Evolutionary conservation across 2,888 invertebrate genomes (phyloP), one percentile per base, ranked within the genome.

Genomic region (Tillus elongatus): DNA sequence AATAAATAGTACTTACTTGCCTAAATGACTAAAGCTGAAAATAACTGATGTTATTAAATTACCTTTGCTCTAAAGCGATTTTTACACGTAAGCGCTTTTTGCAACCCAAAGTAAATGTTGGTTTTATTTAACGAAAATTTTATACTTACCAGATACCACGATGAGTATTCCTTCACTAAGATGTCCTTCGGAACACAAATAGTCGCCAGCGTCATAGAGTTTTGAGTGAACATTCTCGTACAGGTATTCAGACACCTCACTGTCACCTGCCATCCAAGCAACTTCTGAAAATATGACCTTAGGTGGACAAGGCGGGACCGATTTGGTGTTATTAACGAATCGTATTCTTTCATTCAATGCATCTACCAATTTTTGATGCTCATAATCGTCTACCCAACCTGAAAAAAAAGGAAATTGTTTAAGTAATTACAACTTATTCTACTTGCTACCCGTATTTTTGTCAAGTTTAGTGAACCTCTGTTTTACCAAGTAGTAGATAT

Each of bases 361-460:
- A 39, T 63, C 60, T 33, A 71, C 61, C 2, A 77, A 52, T 24
- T 73, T 57, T 2, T 59, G 60, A 40, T 69, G 71, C 42, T 77
- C 77, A 52, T 69, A 66, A 50, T 75, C 75, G 43, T 77, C 77
- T 1, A 77, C 56, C 40, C 76, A 70, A 2, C 77, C 71, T 71
- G 24, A 8, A 19, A 19, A 19, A n/a, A n/a, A n/a, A n/a, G n/a
- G n/a, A n/a, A n/a, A n/a, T n/a, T n/a, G n/a, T n/a, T n/a, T n/a
- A n/a, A n/a, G n/a, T n/a, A n/a, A n/a, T n/a, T n/a, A n/a, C n/a
- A n/a, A n/a, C n/a, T n/a, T n/a, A n/a, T n/a, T n/a, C n/a, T n/a
- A n/a, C n/a, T n/a, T n/a, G n/a, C n/a, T n/a, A n/a, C n/a, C n/a
- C n/a, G n/a, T n/a, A n/a, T n/a, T n/a, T n/a, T n/a, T n/a, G n/a